Percentiles rank a stretch among this genome's conserved stretches.
Evolutionary conservation across 2,113 vertebrate genomes (phyloP).

Genomic region (Entelurus aequoreus): DNA sequence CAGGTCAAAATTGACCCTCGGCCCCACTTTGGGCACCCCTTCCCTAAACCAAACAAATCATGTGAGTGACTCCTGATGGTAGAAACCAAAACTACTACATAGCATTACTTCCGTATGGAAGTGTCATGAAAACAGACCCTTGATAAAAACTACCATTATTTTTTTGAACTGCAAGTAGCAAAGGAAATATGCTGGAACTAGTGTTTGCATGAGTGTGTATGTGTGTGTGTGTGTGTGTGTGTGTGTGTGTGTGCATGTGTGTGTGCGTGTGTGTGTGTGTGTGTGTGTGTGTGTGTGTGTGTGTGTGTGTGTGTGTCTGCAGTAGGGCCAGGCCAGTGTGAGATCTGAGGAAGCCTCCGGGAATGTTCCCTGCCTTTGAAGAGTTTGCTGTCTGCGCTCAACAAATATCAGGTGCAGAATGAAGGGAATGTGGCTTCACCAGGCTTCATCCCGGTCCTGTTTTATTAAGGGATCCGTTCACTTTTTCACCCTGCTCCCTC

Average conservation of each 20-base stretch:
- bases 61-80: too few species aligned
- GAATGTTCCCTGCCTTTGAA: constrained; percentile 69
- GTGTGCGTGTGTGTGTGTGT: constrained; percentile 2
- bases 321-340: constrained; percentile 47
- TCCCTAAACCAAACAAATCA: too few species aligned
- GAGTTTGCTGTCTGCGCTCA: constrained; percentile 58
- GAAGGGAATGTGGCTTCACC: constrained; percentile 69
- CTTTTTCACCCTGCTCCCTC: constrained; percentile 54
- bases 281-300: not conserved
- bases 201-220: constrained; percentile 6
- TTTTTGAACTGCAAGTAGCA: not conserved
- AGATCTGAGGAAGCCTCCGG: constrained; percentile 66
- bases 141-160: not conserved
- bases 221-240: not conserved
- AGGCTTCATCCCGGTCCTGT: constrained; percentile 57
- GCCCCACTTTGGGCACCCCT: too few species aligned
- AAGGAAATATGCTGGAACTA: constrained; percentile 20
- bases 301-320: constrained; percentile 23
- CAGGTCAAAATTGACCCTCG: too few species aligned
- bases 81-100: too few species aligned
- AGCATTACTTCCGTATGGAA: too few species aligned
- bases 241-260: constrained; percentile 16
- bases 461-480: constrained; percentile 65
- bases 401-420: constrained; percentile 66
- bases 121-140: not conserved